A percentile compares a stretch with the other conserved stretches of the same genome.
These are phyloP conservation scores for Podarcis lilfordi DNA, from an alignment of 2,797 vertebrate genomes.

Conservation along the genomic window DNA sequence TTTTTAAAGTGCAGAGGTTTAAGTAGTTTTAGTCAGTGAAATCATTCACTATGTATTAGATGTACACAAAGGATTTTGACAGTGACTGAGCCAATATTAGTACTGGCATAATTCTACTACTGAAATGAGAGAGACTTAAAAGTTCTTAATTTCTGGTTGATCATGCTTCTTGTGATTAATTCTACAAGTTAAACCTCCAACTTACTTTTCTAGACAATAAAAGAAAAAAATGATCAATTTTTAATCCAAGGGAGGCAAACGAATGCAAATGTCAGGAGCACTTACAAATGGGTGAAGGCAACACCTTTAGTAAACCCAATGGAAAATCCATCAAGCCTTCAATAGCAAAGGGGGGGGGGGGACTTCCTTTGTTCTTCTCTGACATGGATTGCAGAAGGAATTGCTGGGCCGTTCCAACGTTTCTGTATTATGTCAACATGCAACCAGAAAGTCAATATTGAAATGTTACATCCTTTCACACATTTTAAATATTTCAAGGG, in stretches of 20 bases:
- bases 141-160: neutral
- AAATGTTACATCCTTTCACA: conserved; percentile 44
- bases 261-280: neutral
- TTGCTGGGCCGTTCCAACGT: neutral
- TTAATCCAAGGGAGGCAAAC: neutral
- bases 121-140: neutral
- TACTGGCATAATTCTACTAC: neutral
- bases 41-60: conserved; percentile 13
- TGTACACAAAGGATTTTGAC: conserved; percentile 28
- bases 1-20: conserved; percentile 4
- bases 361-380: conserved; percentile 12
- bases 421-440: conserved; percentile 21
- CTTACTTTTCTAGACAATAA: neutral
- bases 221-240: neutral
- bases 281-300: conserved; percentile 13
- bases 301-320: neutral
- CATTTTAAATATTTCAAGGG: conserved; percentile 43
- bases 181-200: conserved; percentile 24
- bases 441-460: conserved; percentile 15
- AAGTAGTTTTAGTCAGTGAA: neutral
- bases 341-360: neutral
- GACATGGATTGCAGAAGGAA: conserved; percentile 8
- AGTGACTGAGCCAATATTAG: neutral
- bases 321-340: conserved; percentile 15
- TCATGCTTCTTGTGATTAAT: neutral